Conservation (phyloP, 2,888 invertebrate species). For the Alloscopus bannaensis region DNA sequence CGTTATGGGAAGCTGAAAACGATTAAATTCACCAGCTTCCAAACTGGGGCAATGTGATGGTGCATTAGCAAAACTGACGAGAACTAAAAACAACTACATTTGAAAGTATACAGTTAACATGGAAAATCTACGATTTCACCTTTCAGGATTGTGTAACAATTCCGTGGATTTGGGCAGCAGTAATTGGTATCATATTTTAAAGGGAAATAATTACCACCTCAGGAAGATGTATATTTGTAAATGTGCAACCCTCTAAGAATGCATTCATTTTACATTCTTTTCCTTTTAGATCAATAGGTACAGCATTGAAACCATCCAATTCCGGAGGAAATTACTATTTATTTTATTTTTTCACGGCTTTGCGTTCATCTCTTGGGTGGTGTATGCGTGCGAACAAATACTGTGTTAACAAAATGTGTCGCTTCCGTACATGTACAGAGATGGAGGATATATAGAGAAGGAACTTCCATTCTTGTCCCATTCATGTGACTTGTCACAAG, state of each 20-base stretch:
- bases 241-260: no score
- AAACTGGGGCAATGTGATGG: not conserved
- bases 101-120: no score
- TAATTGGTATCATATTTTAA: not conserved
- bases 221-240: no score
- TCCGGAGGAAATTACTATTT: no score
- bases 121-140: no score
- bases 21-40: no score
- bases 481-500: conserved; percentile 6
- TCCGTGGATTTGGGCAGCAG: not conserved
- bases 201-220: conserved; percentile 19
- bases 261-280: no score
- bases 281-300: no score
- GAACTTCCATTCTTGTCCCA: conserved; percentile 1
- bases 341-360: conserved; percentile 19
- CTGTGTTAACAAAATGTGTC: not conserved
- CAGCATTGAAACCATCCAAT: no score
- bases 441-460: not conserved
- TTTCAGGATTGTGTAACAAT: no score
- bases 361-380: not conserved
- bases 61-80: not conserved
- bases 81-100: no score
- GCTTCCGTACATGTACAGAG: not conserved
- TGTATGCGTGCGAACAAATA: conserved; percentile 5
- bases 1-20: no score